Evolutionary conservation across 2,113 vertebrate genomes (phyloP).

Genomic region (Tragelaphus imberbis): DNA sequence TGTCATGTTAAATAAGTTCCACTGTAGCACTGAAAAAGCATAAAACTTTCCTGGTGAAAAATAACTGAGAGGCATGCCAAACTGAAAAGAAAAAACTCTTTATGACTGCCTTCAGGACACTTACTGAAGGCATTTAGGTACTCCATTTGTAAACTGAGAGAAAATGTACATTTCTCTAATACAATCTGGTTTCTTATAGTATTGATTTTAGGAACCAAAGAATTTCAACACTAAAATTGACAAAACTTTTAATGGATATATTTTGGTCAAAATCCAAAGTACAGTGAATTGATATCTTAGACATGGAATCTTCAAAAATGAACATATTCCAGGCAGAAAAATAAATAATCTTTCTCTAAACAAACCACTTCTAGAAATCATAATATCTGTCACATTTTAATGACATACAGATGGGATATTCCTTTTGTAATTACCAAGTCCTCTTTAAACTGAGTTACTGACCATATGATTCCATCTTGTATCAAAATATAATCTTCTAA

Average conservation of each 20-base stretch:
- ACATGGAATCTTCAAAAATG: not conserved
- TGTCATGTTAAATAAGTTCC: conserved; percentile 17
- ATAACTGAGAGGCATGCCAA: not conserved
- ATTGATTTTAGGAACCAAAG: not conserved
- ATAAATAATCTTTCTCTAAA: conserved; percentile 37
- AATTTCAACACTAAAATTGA: conserved; percentile 40
- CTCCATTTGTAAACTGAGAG: conserved; percentile 42
- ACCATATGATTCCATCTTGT: not conserved
- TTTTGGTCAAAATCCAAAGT: conserved; percentile 24
- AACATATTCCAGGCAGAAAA: not conserved
- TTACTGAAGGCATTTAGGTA: conserved; percentile 12
- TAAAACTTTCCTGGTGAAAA: not conserved
- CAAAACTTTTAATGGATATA: not conserved
- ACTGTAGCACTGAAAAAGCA: not conserved
- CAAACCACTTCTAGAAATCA: conserved; percentile 27
- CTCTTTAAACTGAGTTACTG: not conserved
- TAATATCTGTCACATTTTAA: conserved; percentile 1
- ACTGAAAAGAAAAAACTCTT: conserved; percentile 29
- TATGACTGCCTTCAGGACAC: conserved; percentile 17
- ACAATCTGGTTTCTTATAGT: conserved; percentile 11
- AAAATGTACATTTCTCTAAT: conserved; percentile 14
- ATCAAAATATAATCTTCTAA: not conserved
- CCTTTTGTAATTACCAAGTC: conserved; percentile 8
- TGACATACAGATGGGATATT: not conserved
- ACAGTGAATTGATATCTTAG: not conserved